Evolutionary conservation across 2,113 vertebrate genomes (phyloP).

Genomic region (Microcebus griseorufus): DNA sequence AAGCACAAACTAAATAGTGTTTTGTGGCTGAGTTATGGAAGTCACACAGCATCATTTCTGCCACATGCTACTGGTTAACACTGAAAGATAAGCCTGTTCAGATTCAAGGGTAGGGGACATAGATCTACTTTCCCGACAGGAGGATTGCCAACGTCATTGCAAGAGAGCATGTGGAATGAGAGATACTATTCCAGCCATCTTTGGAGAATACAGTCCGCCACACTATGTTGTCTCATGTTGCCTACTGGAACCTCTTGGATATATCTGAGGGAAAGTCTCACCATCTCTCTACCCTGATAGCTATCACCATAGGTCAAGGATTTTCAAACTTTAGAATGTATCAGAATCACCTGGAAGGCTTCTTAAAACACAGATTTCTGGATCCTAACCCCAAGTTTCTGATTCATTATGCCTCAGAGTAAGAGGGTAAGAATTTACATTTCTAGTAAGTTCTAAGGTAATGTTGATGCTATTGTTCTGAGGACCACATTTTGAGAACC

Average conservation of each 20-base stretch:
- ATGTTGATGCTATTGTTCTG: background rate
- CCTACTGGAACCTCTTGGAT: background rate
- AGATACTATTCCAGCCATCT: background rate
- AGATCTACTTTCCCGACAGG: background rate
- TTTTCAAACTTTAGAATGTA: background rate
- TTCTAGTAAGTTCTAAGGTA: background rate
- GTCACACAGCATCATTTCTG: background rate
- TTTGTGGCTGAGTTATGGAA: background rate
- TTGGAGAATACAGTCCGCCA: background rate
- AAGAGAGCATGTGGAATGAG: background rate
- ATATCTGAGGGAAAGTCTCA: background rate
- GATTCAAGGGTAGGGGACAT: background rate
- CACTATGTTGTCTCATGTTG: background rate
- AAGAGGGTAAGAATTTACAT: background rate
- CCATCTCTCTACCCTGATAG: background rate
- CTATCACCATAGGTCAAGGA: background rate
- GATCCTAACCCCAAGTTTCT: background rate
- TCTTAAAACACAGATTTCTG: background rate
- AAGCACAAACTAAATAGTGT: background rate
- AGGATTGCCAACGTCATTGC: background rate
- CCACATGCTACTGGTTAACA: background rate
- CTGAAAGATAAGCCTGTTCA: background rate
- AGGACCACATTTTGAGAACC: background rate
- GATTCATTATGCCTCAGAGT: background rate
- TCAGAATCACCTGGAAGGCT: background rate